Percentiles rank a stretch among this genome's conserved stretches.
Evolutionary conservation across 2,888 invertebrate species (phyloP).

Genomic region (Protophormia terraenovae): DNA sequence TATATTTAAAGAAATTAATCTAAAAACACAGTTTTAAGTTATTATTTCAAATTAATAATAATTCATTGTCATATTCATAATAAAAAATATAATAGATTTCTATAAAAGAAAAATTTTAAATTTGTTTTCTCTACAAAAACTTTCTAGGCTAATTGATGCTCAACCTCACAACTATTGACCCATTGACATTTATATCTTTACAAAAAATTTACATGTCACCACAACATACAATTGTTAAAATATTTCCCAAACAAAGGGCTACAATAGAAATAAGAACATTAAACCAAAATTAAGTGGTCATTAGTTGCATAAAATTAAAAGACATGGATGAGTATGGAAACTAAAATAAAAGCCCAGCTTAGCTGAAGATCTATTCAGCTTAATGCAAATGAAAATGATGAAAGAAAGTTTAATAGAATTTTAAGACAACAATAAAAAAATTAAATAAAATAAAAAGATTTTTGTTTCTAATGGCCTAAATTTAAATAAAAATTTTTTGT

Average conservation of each 20-base stretch:
- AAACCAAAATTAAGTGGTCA: neutral
- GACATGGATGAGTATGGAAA: neutral
- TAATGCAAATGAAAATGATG: neutral
- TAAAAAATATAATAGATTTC: neutral
- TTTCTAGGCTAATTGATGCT: neutral
- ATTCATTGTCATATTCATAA: neutral
- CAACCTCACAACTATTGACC: neutral
- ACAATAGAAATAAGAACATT: slow-evolving; percentile 26
- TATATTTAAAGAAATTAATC: neutral
- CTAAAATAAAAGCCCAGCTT: neutral
- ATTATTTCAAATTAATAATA: neutral
- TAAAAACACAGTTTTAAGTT: neutral
- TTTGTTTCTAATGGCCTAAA: slow-evolving; percentile 5
- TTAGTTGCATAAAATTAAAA: slow-evolving; percentile 18
- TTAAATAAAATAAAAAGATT: too few relatives aligned
- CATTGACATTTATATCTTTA: neutral
- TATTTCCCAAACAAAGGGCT: neutral
- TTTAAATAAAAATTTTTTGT: neutral
- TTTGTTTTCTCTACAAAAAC: too few relatives aligned
- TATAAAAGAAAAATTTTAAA: neutral
- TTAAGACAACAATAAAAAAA: neutral
- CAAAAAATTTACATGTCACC: neutral
- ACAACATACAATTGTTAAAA: neutral
- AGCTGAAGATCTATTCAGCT: neutral
- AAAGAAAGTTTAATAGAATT: neutral